These are phyloP conservation scores for Platanista minor DNA, from an alignment of 2,113 vertebrate genomes.

Conservation along the genomic window DNA sequence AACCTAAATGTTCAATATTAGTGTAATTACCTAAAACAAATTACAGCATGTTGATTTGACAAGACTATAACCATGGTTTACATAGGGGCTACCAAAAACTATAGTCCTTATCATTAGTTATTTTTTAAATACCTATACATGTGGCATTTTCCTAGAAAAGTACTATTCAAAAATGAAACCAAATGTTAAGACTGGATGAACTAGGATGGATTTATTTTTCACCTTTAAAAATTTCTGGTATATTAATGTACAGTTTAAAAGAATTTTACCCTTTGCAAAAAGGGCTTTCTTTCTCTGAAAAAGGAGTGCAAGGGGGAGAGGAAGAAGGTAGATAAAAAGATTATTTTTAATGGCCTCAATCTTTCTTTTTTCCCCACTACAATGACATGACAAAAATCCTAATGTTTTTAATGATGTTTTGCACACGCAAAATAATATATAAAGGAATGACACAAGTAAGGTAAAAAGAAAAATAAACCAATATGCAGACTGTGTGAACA, in stretches of 20 bases:
- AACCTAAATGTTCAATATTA: background rate
- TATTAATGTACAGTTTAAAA: background rate
- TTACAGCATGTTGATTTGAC: background rate
- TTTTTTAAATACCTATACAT: background rate
- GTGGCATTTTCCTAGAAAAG: background rate
- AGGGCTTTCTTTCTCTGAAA: background rate
- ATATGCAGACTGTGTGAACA: background rate
- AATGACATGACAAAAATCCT: background rate
- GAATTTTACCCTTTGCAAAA: slow-evolving; percentile 1
- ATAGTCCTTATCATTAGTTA: background rate
- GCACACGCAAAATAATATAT: background rate
- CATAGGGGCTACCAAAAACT: background rate
- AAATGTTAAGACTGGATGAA: background rate
- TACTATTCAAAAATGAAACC: background rate
- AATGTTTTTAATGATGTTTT: background rate
- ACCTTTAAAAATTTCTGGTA: background rate
- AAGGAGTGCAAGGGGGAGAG: background rate
- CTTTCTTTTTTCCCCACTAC: background rate
- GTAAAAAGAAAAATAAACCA: background rate
- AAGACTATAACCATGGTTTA: background rate
- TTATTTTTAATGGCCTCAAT: background rate
- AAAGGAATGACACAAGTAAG: background rate
- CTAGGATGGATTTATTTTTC: background rate
- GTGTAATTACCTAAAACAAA: background rate
- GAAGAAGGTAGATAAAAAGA: background rate